Evolutionary conservation across 92 coral and sea anemone species (phyloP), one percentile per base, ranked within the genome.

Genomic region (Palythoa grandis): DNA sequence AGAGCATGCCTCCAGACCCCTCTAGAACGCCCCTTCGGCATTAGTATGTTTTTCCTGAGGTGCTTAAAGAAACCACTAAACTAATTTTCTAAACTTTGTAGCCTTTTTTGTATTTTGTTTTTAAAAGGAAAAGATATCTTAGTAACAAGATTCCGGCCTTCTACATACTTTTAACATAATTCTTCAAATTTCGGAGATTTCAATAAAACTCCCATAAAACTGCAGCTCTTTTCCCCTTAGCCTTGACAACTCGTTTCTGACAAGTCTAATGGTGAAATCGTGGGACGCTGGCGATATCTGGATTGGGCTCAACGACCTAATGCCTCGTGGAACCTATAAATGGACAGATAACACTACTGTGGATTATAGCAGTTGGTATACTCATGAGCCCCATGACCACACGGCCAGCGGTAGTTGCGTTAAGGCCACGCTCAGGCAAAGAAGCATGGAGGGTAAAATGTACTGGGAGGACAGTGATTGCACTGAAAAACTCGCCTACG

Each of bases 331-430:
- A 3, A 85, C 83, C 60, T 94, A 94, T 89, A 78, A 83, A 54
- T 94, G 98, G 98, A 38, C 88, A 12, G 98, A 94, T 71, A 87
- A 83, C 70, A 75, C 90, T 23, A 50, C 91, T 16, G 84, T 94
- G 1, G 90, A 89, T 48, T 94, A 87, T 69, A 89, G 93, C 63
- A 92, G 93, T 78, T 97, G 99, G 99, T 92, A 87, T 77, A 90
- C 86, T 84, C 95, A 93, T 8, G 95, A 97, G 88, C 99, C 99
- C 47, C 94, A 93, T 35, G 97, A 95, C 82, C 86, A 95, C 72
- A 37, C 52, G 38, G 53, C 68, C 22, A 76, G 74, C 16, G 95
- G 96, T 22, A 97, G 97, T 76, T 97, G 99, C 87, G 95, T 97
- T 47, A 89, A 82, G 69, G 96, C 95, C 70, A 92, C 90, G 17